Evolutionary conservation across 2,113 vertebrate species (phyloP).

Genomic region (Tetrax tetrax): DNA sequence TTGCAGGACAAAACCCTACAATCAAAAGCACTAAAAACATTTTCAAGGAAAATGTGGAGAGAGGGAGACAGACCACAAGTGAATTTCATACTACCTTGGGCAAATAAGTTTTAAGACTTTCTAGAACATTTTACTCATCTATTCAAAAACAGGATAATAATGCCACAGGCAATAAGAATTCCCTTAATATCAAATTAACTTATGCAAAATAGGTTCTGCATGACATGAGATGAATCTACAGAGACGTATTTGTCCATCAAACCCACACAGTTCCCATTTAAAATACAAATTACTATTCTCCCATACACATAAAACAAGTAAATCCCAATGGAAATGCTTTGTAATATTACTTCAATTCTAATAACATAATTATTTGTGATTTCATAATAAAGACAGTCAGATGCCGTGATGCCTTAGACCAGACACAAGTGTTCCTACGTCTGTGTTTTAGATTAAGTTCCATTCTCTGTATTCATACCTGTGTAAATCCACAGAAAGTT

Average conservation of each 20-base stretch:
- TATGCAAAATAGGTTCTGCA: background rate
- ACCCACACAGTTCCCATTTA: background rate
- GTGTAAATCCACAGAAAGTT: background rate
- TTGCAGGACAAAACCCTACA: background rate
- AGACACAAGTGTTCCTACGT: background rate
- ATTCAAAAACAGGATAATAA: background rate
- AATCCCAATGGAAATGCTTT: background rate
- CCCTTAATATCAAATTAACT: background rate
- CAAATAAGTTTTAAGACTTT: background rate
- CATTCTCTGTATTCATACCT: background rate
- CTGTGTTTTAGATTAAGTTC: background rate
- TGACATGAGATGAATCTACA: background rate
- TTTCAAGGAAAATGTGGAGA: background rate
- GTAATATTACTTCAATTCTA: background rate
- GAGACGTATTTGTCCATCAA: background rate
- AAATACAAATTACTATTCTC: background rate
- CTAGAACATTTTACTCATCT: background rate
- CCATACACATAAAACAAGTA: background rate
- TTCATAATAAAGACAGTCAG: background rate
- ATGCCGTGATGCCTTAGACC: background rate
- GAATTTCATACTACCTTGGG: background rate
- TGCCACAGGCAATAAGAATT: background rate
- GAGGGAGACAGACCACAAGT: rapidly evolving
- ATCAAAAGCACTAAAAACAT: background rate
- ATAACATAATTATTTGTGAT: background rate